Evolutionary conservation across 2,888 invertebrate species (phyloP), one percentile per base, ranked within the genome.

Genomic region (Itoplectis maculator): DNA sequence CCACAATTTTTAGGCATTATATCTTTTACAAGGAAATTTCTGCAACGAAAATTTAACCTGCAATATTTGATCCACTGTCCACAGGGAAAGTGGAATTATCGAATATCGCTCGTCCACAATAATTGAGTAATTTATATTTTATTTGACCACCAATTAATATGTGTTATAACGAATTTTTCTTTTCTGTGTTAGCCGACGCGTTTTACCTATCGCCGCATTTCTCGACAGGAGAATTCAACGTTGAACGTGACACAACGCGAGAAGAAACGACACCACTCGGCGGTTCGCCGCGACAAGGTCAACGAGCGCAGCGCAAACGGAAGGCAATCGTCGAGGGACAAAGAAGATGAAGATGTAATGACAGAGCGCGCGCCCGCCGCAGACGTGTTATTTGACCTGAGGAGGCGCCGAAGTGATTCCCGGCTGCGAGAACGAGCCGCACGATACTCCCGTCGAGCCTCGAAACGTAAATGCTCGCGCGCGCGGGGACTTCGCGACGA

Each of bases 401-500:
- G 72, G 29, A 42, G 40, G 11, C 23, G 40, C 56, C 56, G 5
- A 29, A 65, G 20, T 2, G 56, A 75, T 59, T 65, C 42, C 45
- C 70, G 59, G 61, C 59, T 40, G 66, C 42, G 66, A 75, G 61
- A 49, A 49, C 51, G 51, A 59, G 15, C 63, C 18, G 37, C 45
- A 37, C 63, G 69, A 74, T 68, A 11, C 56, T 47, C 66, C 45
- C 59, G 37, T 81, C 70, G 76, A 1, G 56, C 18, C 70, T 81
- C 29, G 56, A 81, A 81, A 78, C 35, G 29, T 47, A 74, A 69
- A 63, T 69, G 78, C 54, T 35, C 72, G 75, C 49, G 40, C n/a
- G n/a, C n/a, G n/a, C n/a, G n/a, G n/a, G n/a, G n/a, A 5, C 72
- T 69, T 56, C 68, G 73, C 56, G 81, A 78, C 82, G 70, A 66